These are phyloP conservation scores for Torymus aiolomorphi DNA, from an alignment of 2,888 invertebrate genomes.

Conservation along the genomic window DNA sequence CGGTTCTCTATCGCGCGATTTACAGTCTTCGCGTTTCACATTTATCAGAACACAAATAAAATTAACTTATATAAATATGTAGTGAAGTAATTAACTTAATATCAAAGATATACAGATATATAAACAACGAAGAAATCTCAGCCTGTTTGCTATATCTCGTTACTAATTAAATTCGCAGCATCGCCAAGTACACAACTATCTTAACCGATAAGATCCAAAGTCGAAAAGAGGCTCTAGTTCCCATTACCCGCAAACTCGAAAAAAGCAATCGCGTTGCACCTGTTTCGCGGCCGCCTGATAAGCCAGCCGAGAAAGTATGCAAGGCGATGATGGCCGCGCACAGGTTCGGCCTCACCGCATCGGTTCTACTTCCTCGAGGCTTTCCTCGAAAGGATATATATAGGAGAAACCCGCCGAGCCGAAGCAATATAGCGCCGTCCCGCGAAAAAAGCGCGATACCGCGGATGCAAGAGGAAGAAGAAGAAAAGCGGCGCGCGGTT, in stretches of 20 bases:
- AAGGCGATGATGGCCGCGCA: background rate
- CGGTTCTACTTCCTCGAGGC: slow-evolving; percentile 39
- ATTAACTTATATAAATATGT: no score
- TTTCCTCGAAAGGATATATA: slow-evolving; percentile 35
- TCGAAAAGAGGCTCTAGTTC: background rate
- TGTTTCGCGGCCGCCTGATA: slow-evolving; percentile 17
- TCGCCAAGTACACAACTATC: no score
- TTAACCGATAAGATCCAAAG: slow-evolving; percentile 11
- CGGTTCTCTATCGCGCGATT: no score
- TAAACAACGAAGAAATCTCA: background rate
- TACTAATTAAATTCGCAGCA: no score
- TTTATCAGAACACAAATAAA: no score
- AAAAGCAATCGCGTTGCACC: slow-evolving; percentile 32
- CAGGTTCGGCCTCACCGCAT: slow-evolving; percentile 18
- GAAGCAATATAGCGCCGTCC: background rate
- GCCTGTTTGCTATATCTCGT: no score
- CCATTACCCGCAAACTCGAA: slow-evolving; percentile 6
- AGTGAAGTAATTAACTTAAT: no score
- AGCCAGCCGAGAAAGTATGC: slow-evolving; percentile 41
- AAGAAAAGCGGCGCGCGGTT: slow-evolving; percentile 11
- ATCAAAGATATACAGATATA: no score
- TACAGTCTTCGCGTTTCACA: no score
- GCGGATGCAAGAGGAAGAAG: background rate
- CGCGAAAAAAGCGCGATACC: slow-evolving; percentile 36
- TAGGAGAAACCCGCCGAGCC: background rate